These are phyloP conservation scores for Trypoxylon attenuatum DNA, from an alignment of 2,888 invertebrate species.

Conservation along the genomic window DNA sequence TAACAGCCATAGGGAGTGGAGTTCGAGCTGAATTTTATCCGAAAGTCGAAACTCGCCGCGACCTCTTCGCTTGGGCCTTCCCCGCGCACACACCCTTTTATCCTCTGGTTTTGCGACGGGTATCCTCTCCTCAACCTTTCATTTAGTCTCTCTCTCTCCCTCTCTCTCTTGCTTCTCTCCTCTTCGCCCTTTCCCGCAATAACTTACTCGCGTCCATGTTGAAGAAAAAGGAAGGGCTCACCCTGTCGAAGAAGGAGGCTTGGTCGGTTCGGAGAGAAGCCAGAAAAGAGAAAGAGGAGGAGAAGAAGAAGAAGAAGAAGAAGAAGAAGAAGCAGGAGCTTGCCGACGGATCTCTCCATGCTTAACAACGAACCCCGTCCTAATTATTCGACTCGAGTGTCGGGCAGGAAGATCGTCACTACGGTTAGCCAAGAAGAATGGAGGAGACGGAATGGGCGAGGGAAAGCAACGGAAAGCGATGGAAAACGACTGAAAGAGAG, in stretches of 20 bases:
- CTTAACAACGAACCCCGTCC: slow-evolving; percentile 63
- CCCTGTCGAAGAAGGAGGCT: no score
- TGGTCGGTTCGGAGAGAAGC: no score
- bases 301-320: slow-evolving; percentile 2
- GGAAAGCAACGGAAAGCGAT: slow-evolving; percentile 6
- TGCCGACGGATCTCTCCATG: slow-evolving; percentile 60
- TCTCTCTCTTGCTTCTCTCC: slow-evolving; percentile 14
- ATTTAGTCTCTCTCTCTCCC: slow-evolving; percentile 40
- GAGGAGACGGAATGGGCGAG: slow-evolving; percentile 8
- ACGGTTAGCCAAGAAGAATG: slow-evolving; percentile 33
- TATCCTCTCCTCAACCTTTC: slow-evolving; percentile 27
- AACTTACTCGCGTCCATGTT: slow-evolving; percentile 19
- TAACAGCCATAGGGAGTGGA: no score
- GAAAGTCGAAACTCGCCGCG: slow-evolving; percentile 50
- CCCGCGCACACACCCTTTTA: background rate
- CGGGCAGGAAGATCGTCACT: slow-evolving; percentile 52
- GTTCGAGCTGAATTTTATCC: slow-evolving; percentile 56
- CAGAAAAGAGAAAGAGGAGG: slow-evolving; percentile 12
- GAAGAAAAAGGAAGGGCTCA: no score
- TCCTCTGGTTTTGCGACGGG: slow-evolving; percentile 15
- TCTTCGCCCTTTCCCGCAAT: slow-evolving; percentile 26
- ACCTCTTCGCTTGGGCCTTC: slow-evolving; percentile 1
- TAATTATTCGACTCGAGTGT: slow-evolving; percentile 65
- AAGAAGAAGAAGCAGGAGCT: slow-evolving; percentile 23
- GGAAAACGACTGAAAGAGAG: slow-evolving; percentile 4